phyloP scores from a whole-genome alignment of 2,888 invertebrate species.

The Lasioglossum morio region DNA sequence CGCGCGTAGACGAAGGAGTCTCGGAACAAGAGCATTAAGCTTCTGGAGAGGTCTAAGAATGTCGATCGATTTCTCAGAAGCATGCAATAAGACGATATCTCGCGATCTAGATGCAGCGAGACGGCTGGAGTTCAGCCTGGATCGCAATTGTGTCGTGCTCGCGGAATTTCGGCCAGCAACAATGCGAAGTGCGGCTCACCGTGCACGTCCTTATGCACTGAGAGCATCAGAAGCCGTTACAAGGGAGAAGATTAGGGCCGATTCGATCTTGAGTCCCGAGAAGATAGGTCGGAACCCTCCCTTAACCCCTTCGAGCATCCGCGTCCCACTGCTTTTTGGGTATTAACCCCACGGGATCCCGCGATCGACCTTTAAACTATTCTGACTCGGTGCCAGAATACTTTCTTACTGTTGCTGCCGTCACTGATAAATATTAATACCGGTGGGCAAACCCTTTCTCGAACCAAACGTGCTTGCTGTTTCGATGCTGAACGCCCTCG shows the following conservation, averaged over 20 bases:
- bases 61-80: constrained; percentile 64
- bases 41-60: constrained; percentile 51
- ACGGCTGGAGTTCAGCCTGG: constrained; percentile 6
- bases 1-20: neutral
- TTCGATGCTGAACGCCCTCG: constrained; percentile 16
- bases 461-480: constrained; percentile 11
- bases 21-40: constrained; percentile 34
- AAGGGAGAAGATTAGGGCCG: constrained; percentile 56
- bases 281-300: constrained; percentile 13
- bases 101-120: constrained; percentile 60
- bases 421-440: constrained; percentile 50
- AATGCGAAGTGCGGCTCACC: constrained; percentile 48
- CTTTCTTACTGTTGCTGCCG: constrained; percentile 20
- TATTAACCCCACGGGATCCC: constrained; percentile 39
- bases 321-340: neutral
- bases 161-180: constrained; percentile 47
- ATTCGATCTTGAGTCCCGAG: constrained; percentile 42
- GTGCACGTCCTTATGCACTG: constrained; percentile 53
- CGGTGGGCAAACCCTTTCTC: neutral
- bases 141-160: constrained; percentile 63
- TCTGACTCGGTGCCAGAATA: constrained; percentile 45
- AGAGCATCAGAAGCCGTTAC: constrained; percentile 40
- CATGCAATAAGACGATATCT: constrained; percentile 67
- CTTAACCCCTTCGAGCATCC: neutral
- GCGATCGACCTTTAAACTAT: constrained; percentile 23